These are phyloP conservation scores for Hetaerina americana DNA, from an alignment of 1,140 invertebrate genomes.

Conservation along the genomic window DNA sequence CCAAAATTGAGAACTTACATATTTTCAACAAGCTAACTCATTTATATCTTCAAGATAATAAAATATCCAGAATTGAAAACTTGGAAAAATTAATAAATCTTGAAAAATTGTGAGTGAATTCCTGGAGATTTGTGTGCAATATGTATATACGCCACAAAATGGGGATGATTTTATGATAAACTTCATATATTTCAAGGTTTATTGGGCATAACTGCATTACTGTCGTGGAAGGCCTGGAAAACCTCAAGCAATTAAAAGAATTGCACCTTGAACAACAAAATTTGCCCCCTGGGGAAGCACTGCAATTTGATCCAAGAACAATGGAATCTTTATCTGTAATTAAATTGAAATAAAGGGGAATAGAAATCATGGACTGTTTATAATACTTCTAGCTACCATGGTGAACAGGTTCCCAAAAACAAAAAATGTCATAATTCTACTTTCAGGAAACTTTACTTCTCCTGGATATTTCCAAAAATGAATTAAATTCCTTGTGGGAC, in stretches of 20 bases:
- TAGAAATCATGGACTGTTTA: constrained; percentile 7
- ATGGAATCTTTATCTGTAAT: constrained; percentile 42
- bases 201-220: constrained; percentile 50
- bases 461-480: constrained; percentile 37
- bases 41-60: constrained; percentile 10
- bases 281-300: constrained; percentile 33
- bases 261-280: constrained; percentile 52
- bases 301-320: constrained; percentile 54
- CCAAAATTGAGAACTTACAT: constrained; percentile 7
- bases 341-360: constrained; percentile 26
- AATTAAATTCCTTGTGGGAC: constrained; percentile 28
- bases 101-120: constrained; percentile 10
- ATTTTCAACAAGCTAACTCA: constrained; percentile 7
- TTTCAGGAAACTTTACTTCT: constrained; percentile 30
- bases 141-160: neutral
- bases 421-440: constrained; percentile 7
- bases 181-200: constrained; percentile 24
- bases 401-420: too few relatives aligned
- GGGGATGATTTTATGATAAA: neutral
- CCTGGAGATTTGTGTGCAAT: neutral
- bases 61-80: constrained; percentile 12
- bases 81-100: constrained; percentile 9
- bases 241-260: constrained; percentile 41
- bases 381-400: neutral
- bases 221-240: constrained; percentile 51